Conservation (phyloP, 2,113 vertebrate genomes). For the Xenopus laevis region DNA sequence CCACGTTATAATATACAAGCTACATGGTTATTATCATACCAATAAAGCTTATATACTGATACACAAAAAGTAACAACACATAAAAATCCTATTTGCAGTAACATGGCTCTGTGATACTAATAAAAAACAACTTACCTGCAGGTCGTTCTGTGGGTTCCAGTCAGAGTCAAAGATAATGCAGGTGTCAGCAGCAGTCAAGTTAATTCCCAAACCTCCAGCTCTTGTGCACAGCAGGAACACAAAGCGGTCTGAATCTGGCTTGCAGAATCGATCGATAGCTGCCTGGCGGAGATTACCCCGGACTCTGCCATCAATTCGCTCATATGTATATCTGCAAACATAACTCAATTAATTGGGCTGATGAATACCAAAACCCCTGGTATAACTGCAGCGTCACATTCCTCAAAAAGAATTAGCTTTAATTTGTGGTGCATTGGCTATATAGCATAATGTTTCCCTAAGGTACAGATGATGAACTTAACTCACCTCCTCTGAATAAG, state of each 20-base stretch:
- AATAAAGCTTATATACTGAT: neutral
- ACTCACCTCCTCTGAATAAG: constrained; percentile 95
- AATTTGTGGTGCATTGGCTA: too few relatives aligned
- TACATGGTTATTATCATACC: neutral
- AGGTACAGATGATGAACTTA: neutral
- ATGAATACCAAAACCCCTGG: too few relatives aligned
- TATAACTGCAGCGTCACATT: too few relatives aligned
- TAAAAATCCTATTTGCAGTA: too few relatives aligned
- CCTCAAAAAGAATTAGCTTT: too few relatives aligned
- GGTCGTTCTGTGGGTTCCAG: constrained; percentile 98
- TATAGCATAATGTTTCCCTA: too few relatives aligned
- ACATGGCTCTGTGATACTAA: too few relatives aligned
- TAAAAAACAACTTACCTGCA: constrained; percentile 74
- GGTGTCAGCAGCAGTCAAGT: constrained; percentile 94
- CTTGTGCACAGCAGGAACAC: constrained; percentile 95
- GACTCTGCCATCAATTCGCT: constrained; percentile 93
- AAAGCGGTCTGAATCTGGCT: constrained; percentile 94
- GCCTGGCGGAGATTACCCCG: constrained; percentile 94
- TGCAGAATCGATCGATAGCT: constrained; percentile 96
- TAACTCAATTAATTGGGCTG: too few relatives aligned
- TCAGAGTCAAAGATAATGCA: constrained; percentile 99
- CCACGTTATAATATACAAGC: neutral
- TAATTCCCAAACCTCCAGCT: constrained; percentile 93
- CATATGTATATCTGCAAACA: constrained; percentile 86
- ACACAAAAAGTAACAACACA: too few relatives aligned